phyloP scores from a whole-genome alignment of 2,113 vertebrate species.

The Tachysurus vachellii region DNA sequence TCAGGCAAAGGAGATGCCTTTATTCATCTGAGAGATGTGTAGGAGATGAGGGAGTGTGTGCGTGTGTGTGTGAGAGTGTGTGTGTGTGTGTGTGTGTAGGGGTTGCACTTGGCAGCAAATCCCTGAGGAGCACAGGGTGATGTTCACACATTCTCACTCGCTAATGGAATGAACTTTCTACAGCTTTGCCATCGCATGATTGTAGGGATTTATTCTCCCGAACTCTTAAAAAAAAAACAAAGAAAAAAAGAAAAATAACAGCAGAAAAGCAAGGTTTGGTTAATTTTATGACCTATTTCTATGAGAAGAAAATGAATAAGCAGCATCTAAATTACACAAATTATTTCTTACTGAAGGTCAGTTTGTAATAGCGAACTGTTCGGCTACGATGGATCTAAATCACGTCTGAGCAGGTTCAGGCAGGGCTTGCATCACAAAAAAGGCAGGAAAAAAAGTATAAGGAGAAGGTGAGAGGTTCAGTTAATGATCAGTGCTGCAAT shows the following conservation, averaged over 20 bases:
- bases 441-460: background rate
- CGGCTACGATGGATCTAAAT: background rate
- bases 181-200: constrained; percentile 63
- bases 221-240: background rate
- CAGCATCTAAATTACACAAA: constrained; percentile 43
- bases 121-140: constrained; percentile 37
- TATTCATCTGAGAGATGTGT: constrained; percentile 22
- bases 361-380: background rate
- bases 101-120: background rate
- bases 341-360: constrained; percentile 27
- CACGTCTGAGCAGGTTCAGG: background rate
- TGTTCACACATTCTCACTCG: constrained; percentile 54
- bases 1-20: background rate
- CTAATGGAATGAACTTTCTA: constrained; percentile 67
- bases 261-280: background rate
- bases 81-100: background rate
- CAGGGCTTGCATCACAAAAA: background rate
- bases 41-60: constrained; percentile 10
- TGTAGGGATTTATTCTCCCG: background rate
- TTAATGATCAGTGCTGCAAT: background rate
- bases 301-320: constrained; percentile 14
- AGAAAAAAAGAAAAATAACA: background rate
- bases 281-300: constrained; percentile 28
- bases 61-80: background rate
- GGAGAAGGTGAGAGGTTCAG: background rate